Evolutionary conservation across 2,797 vertebrate species (phyloP), one percentile per base, ranked within the genome.

Genomic region (Rhinoraja longicauda): DNA sequence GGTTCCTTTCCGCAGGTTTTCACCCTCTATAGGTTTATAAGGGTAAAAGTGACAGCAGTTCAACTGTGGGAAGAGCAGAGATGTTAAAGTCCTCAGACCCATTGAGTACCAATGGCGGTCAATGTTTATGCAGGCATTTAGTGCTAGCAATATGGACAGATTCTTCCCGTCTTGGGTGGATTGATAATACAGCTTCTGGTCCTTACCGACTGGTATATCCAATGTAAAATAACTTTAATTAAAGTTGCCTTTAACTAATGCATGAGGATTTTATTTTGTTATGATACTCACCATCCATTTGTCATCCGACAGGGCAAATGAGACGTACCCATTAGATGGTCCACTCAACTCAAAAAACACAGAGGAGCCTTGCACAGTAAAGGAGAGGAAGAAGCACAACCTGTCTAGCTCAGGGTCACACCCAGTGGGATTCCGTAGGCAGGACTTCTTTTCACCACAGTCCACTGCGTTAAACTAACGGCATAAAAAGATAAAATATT

Each of bases 291-390:
- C 98, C 98, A 98, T 98, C 98, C 97, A 98, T 86, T 94, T 96
- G 94, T 98, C 98, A 93, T 94, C 94, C 73, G 97, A 98, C 92
- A 98, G 94, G 0, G 97, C 97, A 90, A 98, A 97, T 13, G 98
- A 96, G 94, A 98, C 77, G 29, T 98, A 98, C 77, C 98, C 97
- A 93, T 96, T 94, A 59, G 96, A 96, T 64, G 97, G 96, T 26
- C 97, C 97, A 5, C 98, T 98, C 95, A 98, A 96, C 94, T 98
- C 98, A 94, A 98, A 96, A 94, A 95, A 93, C 93, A 97, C 96
- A 0, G 96, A 96, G 0, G 36, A 94, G 17, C 76, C 93, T 45
- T 97, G 95, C 7, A 29, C 93, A 77, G 78, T 95, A 93, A 98
- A 98, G 29, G 98, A 97, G 2, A 98, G 94, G 94, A 98, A 98